These are phyloP conservation scores for Sardinella longiceps DNA, from an alignment of 2,797 vertebrate genomes.

Conservation along the genomic window DNA sequence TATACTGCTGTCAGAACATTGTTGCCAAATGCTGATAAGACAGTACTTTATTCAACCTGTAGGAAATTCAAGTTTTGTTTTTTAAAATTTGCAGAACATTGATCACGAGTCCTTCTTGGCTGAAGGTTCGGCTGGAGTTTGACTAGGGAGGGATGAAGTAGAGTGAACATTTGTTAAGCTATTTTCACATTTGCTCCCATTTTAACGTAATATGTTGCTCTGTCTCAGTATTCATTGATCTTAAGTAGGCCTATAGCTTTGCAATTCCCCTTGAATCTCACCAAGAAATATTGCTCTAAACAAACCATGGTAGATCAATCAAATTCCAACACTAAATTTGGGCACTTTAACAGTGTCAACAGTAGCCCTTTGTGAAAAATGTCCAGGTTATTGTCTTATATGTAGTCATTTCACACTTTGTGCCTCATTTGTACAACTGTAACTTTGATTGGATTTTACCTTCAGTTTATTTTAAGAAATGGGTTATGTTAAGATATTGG, in stretches of 20 bases:
- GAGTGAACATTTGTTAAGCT: too few relatives aligned
- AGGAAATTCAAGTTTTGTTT: too few relatives aligned
- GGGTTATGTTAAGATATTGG: neutral
- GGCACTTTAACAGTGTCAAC: too few relatives aligned
- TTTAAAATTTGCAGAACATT: too few relatives aligned
- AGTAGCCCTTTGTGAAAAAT: neutral
- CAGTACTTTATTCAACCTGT: too few relatives aligned
- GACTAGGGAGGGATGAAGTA: too few relatives aligned
- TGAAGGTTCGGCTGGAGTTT: neutral
- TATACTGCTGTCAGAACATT: neutral
- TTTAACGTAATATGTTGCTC: too few relatives aligned
- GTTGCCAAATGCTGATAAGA: neutral
- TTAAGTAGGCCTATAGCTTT: too few relatives aligned
- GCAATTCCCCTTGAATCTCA: too few relatives aligned
- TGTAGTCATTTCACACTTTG: neutral
- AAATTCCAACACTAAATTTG: neutral
- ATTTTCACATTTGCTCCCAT: too few relatives aligned
- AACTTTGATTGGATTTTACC: neutral
- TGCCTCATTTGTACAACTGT: neutral
- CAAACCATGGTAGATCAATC: neutral
- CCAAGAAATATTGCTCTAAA: neutral
- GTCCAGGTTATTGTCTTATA: neutral
- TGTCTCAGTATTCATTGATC: too few relatives aligned
- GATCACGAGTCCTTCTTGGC: neutral
- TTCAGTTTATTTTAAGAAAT: neutral